Percentiles rank a stretch among this genome's conserved stretches.
phyloP scores from a whole-genome alignment of 2,113 vertebrate species.

The Lepisosteus osseus region DNA sequence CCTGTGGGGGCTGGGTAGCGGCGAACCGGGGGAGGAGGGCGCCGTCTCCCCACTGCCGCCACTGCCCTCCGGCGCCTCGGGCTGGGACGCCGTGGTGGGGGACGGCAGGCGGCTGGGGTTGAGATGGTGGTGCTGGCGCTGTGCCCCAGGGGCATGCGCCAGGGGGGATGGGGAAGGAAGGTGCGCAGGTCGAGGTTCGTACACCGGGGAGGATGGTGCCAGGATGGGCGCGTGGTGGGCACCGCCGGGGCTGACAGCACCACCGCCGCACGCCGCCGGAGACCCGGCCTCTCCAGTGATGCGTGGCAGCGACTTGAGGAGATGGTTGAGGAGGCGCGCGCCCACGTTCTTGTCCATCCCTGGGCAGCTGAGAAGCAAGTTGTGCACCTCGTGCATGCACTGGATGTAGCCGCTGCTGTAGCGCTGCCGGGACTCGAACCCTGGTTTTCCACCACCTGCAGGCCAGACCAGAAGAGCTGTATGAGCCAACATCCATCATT shows the following conservation, averaged over 20 bases:
- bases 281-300: constrained; percentile 24
- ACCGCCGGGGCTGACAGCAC: background rate
- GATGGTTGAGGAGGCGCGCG: constrained; percentile 47
- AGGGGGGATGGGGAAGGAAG: background rate
- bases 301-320: constrained; percentile 46
- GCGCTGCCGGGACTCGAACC: constrained; percentile 47
- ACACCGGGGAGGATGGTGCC: constrained; percentile 25
- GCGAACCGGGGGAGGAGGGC: constrained; percentile 26
- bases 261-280: background rate
- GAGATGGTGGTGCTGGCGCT: constrained; percentile 8
- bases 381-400: constrained; percentile 57
- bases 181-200: background rate
- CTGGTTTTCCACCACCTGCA: background rate
- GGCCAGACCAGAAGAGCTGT: no score
- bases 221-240: constrained; percentile 18
- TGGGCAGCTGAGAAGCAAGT: constrained; percentile 48
- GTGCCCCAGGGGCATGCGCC: constrained; percentile 14
- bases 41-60: background rate
- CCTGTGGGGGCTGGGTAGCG: constrained; percentile 21
- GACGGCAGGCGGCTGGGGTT: constrained; percentile 16
- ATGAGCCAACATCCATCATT: no score
- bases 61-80: constrained; percentile 6
- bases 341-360: constrained; percentile 51
- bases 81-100: constrained; percentile 21
- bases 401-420: constrained; percentile 53